Percentiles rank a stretch among this genome's conserved stretches.
Evolutionary conservation across 2,797 vertebrate species (phyloP).

Genomic region (Vultur gryphus): DNA sequence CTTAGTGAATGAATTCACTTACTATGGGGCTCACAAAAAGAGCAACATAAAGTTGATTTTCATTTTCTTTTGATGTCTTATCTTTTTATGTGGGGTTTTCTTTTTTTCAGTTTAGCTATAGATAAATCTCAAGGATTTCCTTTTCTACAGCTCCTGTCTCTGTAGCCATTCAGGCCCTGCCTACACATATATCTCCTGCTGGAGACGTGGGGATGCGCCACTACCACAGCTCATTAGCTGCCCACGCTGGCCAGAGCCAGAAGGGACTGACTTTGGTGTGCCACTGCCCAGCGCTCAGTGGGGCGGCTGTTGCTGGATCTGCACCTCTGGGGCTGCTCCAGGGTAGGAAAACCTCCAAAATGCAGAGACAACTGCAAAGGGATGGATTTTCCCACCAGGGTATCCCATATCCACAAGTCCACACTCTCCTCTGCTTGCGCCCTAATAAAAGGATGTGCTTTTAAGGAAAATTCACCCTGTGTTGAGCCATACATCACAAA

Average conservation of each 20-base stretch:
- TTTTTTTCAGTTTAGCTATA: background rate
- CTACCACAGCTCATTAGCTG: background rate
- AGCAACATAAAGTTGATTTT: background rate
- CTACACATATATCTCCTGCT: background rate
- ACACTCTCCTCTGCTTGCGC: background rate
- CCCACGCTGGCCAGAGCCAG: rapidly evolving
- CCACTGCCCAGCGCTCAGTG: rapidly evolving
- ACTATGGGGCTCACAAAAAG: background rate
- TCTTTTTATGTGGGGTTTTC: background rate
- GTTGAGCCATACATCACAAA: background rate
- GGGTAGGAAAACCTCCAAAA: background rate
- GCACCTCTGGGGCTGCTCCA: background rate
- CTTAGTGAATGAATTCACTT: constrained; percentile 39
- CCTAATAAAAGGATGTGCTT: background rate
- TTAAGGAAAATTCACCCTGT: background rate
- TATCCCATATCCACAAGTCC: background rate
- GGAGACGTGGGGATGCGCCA: background rate
- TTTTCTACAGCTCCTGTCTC: background rate
- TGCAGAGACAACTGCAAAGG: background rate
- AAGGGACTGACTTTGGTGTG: rapidly evolving
- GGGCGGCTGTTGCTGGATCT: background rate
- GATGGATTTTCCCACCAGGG: background rate
- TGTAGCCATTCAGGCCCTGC: background rate
- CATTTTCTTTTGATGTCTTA: background rate
- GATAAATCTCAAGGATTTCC: background rate